Evolutionary conservation across 2,888 invertebrate genomes (phyloP).

Genomic region (Hypena proboscidalis): DNA sequence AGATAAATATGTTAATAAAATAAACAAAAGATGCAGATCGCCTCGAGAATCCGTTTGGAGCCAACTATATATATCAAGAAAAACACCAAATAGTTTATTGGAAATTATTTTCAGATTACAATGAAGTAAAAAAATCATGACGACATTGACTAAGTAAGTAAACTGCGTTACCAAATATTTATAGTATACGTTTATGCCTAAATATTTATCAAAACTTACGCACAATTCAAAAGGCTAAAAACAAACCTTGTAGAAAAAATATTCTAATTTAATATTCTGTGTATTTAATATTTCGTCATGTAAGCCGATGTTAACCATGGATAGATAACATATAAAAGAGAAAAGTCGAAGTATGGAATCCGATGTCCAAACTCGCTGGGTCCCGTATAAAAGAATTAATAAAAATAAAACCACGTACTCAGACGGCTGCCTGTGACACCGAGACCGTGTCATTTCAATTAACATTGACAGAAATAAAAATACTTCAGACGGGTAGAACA

Average conservation of each 20-base stretch:
- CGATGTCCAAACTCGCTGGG: constrained; percentile 64
- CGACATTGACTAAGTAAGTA: too few relatives aligned
- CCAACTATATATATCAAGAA: too few relatives aligned
- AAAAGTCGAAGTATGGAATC: constrained; percentile 73
- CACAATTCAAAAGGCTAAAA: too few relatives aligned
- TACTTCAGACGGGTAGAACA: constrained; percentile 50
- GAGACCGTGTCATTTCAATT: constrained; percentile 79
- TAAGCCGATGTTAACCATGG: constrained; percentile 52
- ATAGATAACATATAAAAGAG: constrained; percentile 68
- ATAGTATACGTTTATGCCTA: too few relatives aligned
- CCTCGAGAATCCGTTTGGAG: too few relatives aligned
- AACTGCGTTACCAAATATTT: too few relatives aligned
- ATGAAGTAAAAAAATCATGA: too few relatives aligned
- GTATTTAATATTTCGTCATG: constrained; percentile 45
- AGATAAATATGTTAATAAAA: too few relatives aligned
- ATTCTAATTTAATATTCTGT: background rate
- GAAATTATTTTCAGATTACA: too few relatives aligned
- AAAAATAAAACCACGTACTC: constrained; percentile 62
- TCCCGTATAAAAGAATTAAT: constrained; percentile 69
- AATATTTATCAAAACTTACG: too few relatives aligned
- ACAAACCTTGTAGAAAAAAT: background rate
- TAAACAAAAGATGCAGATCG: too few relatives aligned
- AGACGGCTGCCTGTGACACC: constrained; percentile 58
- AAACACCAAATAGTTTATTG: too few relatives aligned
- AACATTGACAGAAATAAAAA: constrained; percentile 74